Percentiles rank a stretch among this genome's conserved stretches.
Conservation (phyloP, 2,888 invertebrate species). For the Tyria jacobaeae region DNA sequence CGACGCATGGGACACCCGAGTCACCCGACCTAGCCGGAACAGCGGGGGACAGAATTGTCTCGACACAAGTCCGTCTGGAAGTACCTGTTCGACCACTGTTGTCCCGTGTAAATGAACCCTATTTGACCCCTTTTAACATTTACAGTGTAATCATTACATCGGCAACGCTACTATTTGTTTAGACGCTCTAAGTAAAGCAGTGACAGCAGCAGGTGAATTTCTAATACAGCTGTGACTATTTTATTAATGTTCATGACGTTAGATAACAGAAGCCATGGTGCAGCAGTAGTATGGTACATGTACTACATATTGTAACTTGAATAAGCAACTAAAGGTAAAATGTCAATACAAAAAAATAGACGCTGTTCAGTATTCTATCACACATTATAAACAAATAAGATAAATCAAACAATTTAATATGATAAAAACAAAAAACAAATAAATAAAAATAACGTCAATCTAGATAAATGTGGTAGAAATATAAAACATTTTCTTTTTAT, state of each 20-base stretch:
- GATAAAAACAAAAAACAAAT: background rate
- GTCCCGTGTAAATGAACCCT: constrained; percentile 66
- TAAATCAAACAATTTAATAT: background rate
- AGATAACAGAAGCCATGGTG: background rate
- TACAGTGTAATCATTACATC: constrained; percentile 32
- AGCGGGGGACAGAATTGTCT: constrained; percentile 62
- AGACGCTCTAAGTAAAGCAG: background rate
- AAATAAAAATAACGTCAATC: background rate
- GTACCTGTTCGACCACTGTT: constrained; percentile 64
- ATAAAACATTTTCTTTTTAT: background rate
- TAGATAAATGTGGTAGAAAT: background rate
- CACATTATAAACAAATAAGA: background rate
- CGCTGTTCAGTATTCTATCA: background rate
- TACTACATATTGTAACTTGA: background rate
- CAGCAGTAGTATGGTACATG: background rate
- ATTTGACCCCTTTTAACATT: constrained; percentile 54
- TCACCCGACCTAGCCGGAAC: constrained; percentile 50
- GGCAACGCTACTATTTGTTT: constrained; percentile 27
- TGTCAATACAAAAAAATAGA: background rate
- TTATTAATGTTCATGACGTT: constrained; percentile 15
- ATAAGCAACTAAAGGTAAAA: background rate
- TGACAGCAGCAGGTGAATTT: background rate
- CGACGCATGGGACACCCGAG: constrained; percentile 50
- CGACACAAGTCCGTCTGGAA: constrained; percentile 57
- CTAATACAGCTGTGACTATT: background rate